These are phyloP conservation scores for Atta cephalotes DNA, from an alignment of 1,140 invertebrate genomes.

Conservation along the genomic window DNA sequence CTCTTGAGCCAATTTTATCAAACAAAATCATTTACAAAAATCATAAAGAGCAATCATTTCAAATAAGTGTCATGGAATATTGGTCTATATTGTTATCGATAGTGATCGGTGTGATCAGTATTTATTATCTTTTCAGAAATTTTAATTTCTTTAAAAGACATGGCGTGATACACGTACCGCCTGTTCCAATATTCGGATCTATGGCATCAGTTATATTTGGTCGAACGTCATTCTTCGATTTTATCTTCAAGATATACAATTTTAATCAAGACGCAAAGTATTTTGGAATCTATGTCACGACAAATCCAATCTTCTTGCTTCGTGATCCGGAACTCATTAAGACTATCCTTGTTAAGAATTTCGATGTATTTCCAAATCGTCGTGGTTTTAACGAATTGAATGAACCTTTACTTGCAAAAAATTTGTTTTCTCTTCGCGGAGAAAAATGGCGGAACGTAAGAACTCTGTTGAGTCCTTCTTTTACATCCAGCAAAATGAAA, in stretches of 20 bases:
- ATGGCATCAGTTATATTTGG: not conserved
- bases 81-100: conserved; percentile 39
- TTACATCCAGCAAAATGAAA: conserved; percentile 79
- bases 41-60: not conserved
- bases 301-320: conserved; percentile 77
- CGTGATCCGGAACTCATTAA: conserved; percentile 82
- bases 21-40: not conserved
- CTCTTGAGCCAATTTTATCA: not conserved
- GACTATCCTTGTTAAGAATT: conserved; percentile 73
- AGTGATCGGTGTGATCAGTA: conserved; percentile 22
- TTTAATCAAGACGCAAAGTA: conserved; percentile 65
- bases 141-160: conserved; percentile 71
- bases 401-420: conserved; percentile 78
- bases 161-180: conserved; percentile 65
- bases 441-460: conserved; percentile 79
- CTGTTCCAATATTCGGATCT: conserved; percentile 66
- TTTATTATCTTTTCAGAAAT: conserved; percentile 30
- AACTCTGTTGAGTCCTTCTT: conserved; percentile 77
- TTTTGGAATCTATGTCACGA: conserved; percentile 65
- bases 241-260: conserved; percentile 30
- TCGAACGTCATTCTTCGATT: conserved; percentile 22
- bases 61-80: conserved; percentile 1
- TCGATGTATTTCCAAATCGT: conserved; percentile 81
- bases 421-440: conserved; percentile 79
- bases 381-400: conserved; percentile 70